Evolutionary conservation across 2,888 invertebrate species (phyloP).

Genomic region (Scaptomyza polygonia): DNA sequence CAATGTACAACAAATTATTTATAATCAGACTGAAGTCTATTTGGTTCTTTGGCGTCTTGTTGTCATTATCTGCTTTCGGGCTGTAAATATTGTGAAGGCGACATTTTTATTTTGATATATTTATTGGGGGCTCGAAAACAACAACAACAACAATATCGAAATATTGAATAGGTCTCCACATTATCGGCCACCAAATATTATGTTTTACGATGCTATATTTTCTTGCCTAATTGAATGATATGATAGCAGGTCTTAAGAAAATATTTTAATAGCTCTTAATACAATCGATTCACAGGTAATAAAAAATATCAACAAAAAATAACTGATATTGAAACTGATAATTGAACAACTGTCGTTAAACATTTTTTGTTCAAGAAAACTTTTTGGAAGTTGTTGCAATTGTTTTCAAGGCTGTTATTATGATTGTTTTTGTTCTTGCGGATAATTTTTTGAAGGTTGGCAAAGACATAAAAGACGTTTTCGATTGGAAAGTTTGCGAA

Average conservation of each 20-base stretch:
- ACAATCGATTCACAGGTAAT: slow-evolving; percentile 75
- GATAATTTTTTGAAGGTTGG: not conserved
- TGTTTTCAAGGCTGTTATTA: slow-evolving; percentile 8
- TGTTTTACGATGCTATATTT: slow-evolving; percentile 76
- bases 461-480: too few relatives aligned
- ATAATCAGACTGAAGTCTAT: slow-evolving; percentile 32
- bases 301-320: slow-evolving; percentile 31
- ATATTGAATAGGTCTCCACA: too few relatives aligned
- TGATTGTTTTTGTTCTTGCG: not conserved
- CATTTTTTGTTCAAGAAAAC: slow-evolving; percentile 26
- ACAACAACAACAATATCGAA: too few relatives aligned
- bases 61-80: slow-evolving; percentile 65
- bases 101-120: slow-evolving; percentile 79
- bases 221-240: slow-evolving; percentile 78
- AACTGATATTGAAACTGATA: slow-evolving; percentile 63
- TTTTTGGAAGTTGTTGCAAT: slow-evolving; percentile 15
- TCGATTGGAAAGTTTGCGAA: too few relatives aligned
- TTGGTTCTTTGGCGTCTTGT: slow-evolving; percentile 51
- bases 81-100: slow-evolving; percentile 66
- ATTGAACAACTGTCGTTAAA: slow-evolving; percentile 42
- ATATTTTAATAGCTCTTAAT: slow-evolving; percentile 77
- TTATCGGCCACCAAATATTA: slow-evolving; percentile 64
- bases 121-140: slow-evolving; percentile 65
- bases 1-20: too few relatives aligned
- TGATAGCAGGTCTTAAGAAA: slow-evolving; percentile 71